These are phyloP conservation scores for Chrysaora quinquecirrha DNA, from an alignment of 30 jellyfish, hydroid and myxozoan species.

Conservation along the genomic window DNA sequence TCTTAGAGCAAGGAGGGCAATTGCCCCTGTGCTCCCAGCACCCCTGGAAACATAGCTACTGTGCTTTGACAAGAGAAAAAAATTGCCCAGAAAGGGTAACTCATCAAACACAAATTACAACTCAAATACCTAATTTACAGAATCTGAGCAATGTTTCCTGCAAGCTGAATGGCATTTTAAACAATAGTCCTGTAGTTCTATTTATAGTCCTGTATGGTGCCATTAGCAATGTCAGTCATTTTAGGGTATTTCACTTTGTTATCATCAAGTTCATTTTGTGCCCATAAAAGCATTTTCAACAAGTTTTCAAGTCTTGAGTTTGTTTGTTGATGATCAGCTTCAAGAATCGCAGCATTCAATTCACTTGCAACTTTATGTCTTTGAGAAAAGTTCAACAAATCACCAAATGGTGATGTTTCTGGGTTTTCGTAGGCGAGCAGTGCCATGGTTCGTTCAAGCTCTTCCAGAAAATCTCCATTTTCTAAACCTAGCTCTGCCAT, in stretches of 20 bases:
- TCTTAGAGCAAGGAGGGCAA: too few species aligned
- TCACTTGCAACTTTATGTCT: slow-evolving; percentile 95
- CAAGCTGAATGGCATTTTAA: too few species aligned
- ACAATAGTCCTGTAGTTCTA: too few species aligned
- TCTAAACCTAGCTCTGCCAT: slow-evolving; percentile 93
- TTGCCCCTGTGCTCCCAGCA: too few species aligned
- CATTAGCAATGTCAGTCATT: slow-evolving; percentile 85
- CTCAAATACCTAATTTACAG: too few species aligned
- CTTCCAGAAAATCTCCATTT: slow-evolving; percentile 74
- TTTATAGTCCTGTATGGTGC: slow-evolving; percentile 54
- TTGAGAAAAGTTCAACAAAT: slow-evolving; percentile 78
- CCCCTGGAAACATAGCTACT: too few species aligned
- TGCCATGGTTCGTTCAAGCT: slow-evolving; percentile 93
- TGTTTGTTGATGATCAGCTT: slow-evolving; percentile 92
- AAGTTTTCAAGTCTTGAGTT: slow-evolving; percentile 81
- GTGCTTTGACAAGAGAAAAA: too few species aligned
- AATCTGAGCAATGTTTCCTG: too few species aligned
- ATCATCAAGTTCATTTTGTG: slow-evolving; percentile 84
- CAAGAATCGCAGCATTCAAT: slow-evolving; percentile 93
- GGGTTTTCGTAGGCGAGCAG: slow-evolving; percentile 93
- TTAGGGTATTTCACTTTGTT: slow-evolving; percentile 86
- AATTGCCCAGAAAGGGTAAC: too few species aligned
- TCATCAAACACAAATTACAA: too few species aligned
- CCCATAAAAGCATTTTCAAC: slow-evolving; percentile 87
- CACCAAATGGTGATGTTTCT: slow-evolving; percentile 89